Conservation (phyloP, 2,797 vertebrate genomes). For the Balearica regulorum region DNA sequence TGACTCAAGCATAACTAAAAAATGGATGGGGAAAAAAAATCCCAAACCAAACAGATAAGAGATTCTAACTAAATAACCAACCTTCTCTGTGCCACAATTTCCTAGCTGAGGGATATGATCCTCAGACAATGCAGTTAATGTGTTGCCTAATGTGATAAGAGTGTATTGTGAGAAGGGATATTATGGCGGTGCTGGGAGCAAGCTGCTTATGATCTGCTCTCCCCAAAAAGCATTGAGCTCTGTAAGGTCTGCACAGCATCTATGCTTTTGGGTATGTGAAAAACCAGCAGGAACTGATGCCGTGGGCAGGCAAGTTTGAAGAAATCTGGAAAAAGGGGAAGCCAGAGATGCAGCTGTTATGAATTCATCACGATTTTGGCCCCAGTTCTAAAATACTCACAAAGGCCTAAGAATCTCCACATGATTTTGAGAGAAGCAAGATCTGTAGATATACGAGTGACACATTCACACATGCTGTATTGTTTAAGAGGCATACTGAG, state of each 20-base stretch:
- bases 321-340: conserved; percentile 19
- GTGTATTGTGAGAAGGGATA: not conserved
- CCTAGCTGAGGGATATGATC: not conserved
- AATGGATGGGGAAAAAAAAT: not conserved
- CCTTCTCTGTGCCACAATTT: not conserved
- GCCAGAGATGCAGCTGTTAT: conserved; percentile 38
- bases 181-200: not conserved
- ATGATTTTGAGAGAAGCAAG: conserved; percentile 29
- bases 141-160: not conserved
- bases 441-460: not conserved
- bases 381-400: conserved; percentile 7
- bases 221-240: not conserved
- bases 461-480: conserved; percentile 10
- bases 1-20: not conserved
- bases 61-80: not conserved
- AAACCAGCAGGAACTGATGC: conserved; percentile 2
- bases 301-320: not conserved
- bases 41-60: not conserved
- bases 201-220: not conserved
- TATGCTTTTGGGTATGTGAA: not conserved
- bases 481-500: conserved; percentile 8
- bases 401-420: conserved; percentile 43
- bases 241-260: not conserved
- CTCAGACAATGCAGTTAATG: not conserved
- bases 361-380: conserved; percentile 58